phyloP scores from a whole-genome alignment of 2,888 invertebrate genomes.

The Amiota mariae region DNA sequence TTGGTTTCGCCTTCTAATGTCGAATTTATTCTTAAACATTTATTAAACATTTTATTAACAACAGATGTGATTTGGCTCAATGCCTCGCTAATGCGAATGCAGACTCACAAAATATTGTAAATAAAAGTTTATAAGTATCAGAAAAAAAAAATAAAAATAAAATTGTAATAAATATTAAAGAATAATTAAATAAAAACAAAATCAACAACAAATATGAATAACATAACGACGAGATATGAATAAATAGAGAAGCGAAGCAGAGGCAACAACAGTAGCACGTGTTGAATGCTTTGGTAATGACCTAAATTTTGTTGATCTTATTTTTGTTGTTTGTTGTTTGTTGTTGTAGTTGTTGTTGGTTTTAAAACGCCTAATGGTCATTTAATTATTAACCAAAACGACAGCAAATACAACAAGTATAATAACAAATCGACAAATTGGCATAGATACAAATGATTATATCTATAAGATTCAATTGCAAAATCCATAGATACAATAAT shows the following conservation, averaged over 20 bases:
- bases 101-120: neutral
- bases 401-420: constrained; percentile 45
- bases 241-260: constrained; percentile 40
- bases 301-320: constrained; percentile 56
- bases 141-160: too few relatives aligned
- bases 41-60: constrained; percentile 46
- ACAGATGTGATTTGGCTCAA: constrained; percentile 52
- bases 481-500: constrained; percentile 39
- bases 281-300: constrained; percentile 63
- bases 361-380: constrained; percentile 63
- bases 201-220: neutral
- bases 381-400: constrained; percentile 56
- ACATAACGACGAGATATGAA: neutral
- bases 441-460: constrained; percentile 39
- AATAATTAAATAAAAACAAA: neutral
- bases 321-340: neutral
- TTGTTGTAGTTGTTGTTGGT: constrained; percentile 40
- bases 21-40: constrained; percentile 41
- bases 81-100: neutral
- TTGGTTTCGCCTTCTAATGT: constrained; percentile 10
- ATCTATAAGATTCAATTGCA: constrained; percentile 26
- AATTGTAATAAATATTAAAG: constrained; percentile 9
- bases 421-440: constrained; percentile 63
- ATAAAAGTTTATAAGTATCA: constrained; percentile 1
- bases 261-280: constrained; percentile 51